Evolutionary conservation across 2,888 invertebrate species (phyloP), one percentile per base, ranked within the genome.

Genomic region (Tridacna gigas): DNA sequence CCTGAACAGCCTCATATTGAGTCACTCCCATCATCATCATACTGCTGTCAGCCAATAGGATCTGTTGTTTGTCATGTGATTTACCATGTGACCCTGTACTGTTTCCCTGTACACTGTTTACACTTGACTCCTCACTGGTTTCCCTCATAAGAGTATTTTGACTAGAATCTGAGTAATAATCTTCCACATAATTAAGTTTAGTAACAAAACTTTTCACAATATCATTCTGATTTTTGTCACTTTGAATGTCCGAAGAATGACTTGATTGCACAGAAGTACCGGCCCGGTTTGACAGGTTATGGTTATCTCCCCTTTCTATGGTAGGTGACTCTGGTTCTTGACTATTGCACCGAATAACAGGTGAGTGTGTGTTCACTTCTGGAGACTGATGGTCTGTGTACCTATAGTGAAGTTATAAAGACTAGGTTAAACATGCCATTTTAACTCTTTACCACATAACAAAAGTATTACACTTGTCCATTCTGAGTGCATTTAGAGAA

Each of bases 1-100:
- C 87, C 86, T 92, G 92, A 7, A 92, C 90, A 73, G 91, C 90
- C 66, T 89, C 89, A 56, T 91, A 88, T 20, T 90, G 89, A 18
- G 89, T 91, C 1, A 91, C 86, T 22, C 85, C 86, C 71, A 75
- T 67, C 76, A 87, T 74, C 75, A 85, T 74, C 71, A 79, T 78
- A 63, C 78, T 82, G 69, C 75, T 77, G 7, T 85, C 87, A 28
- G 82, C 71, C 65, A 87, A 74, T 65, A 80, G 56, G 20, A 87
- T 37, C 20, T 79, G 80, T 28, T 74, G 80, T 15, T 67, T 60
- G 63, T 82, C 82, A 82, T 61, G 67, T 78, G 82, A 82, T 25
- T 15, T 15, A 48, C 26, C 71, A 71, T 71, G 71, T 71, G 48
- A 63, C 15, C 45, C 71, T 25, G 18, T 20, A 71, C n/a, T 71